These are phyloP conservation scores for Saguinus midas DNA, from an alignment of 2,113 vertebrate genomes.

Conservation along the genomic window DNA sequence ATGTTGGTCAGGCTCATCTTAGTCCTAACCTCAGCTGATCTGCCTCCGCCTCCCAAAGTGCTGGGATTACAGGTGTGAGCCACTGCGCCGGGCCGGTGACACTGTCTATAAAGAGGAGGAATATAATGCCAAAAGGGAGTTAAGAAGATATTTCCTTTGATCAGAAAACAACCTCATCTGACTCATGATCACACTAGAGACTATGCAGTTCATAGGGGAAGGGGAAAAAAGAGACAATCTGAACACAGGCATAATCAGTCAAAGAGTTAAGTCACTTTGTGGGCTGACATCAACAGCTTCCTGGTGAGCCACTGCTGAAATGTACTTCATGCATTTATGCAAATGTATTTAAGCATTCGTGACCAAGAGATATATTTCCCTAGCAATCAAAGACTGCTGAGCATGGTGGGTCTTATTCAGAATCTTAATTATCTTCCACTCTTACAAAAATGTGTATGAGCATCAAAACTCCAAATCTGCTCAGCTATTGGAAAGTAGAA, in stretches of 20 bases:
- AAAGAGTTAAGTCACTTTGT: not conserved
- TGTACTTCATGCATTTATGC: not conserved
- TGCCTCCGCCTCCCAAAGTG: no score
- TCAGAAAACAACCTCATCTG: not conserved
- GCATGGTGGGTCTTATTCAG: not conserved
- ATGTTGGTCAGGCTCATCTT: no score
- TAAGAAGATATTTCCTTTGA: not conserved
- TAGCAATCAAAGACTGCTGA: not conserved
- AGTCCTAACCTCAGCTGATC: no score
- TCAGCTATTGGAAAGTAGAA: not conserved
- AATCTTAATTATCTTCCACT: not conserved
- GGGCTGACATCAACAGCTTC: not conserved
- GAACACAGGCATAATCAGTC: not conserved
- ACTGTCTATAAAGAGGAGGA: not conserved
- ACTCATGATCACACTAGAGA: not conserved
- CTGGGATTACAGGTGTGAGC: no score
- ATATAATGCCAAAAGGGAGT: not conserved
- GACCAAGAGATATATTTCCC: not conserved
- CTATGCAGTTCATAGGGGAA: not conserved
- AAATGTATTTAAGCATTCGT: not conserved
- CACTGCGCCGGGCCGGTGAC: no score
- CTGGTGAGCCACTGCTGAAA: not conserved
- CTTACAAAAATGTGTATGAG: not conserved
- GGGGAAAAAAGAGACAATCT: not conserved
- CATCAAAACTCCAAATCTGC: not conserved